These are phyloP conservation scores for Cryptus viduatorius DNA, from an alignment of 2,888 invertebrate genomes.

Conservation along the genomic window DNA sequence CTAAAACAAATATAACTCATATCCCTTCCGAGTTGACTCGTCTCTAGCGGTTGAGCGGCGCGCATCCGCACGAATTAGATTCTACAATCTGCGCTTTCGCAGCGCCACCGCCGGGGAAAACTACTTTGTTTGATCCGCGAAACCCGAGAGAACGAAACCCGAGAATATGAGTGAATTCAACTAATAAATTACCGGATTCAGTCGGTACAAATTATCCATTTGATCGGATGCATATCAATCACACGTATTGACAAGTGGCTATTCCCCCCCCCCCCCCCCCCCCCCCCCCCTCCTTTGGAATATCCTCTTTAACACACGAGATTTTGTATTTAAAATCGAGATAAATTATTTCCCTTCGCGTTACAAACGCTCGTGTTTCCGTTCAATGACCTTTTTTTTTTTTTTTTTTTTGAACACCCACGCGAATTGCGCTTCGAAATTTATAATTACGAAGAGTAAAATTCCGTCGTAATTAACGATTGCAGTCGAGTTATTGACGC, in stretches of 20 bases:
- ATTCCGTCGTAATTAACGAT: neutral
- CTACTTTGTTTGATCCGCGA: neutral
- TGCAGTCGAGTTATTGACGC: neutral
- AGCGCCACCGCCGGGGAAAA: neutral
- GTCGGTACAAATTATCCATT: neutral
- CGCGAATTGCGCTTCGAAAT: neutral
- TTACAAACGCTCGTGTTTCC: neutral
- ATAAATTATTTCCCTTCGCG: too few relatives aligned
- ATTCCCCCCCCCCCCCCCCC: too few relatives aligned
- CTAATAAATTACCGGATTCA: neutral
- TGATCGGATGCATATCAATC: neutral
- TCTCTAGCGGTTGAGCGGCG: neutral
- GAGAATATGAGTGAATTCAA: neutral
- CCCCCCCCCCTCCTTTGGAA: neutral
- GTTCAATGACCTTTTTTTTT: neutral
- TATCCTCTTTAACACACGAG: neutral
- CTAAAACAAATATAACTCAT: constrained; percentile 24
- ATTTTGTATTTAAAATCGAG: neutral
- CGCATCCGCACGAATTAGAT: constrained; percentile 4
- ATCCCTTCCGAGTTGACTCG: neutral
- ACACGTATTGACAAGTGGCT: neutral
- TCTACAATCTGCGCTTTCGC: neutral
- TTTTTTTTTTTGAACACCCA: neutral
- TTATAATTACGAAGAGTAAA: neutral
- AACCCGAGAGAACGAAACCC: neutral